Evolutionary conservation across 2,113 vertebrate genomes (phyloP), one percentile per base, ranked within the genome.

Genomic region (Fukomys damarensis): DNA sequence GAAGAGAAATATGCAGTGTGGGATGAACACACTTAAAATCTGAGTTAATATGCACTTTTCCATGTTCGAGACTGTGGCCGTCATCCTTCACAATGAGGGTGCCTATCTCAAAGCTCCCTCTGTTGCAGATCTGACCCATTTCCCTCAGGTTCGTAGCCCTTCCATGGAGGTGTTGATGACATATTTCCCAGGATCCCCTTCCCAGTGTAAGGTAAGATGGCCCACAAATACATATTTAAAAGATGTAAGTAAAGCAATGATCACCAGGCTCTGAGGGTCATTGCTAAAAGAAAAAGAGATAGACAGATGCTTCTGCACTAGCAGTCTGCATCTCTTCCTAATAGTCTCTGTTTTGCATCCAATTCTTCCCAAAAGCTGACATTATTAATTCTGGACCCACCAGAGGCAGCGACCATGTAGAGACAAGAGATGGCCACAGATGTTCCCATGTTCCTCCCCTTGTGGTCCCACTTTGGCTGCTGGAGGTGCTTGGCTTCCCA

Each of bases 181-280:
- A 26, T 2, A 46, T 9, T 86, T 93, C 56, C 28, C 28, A 72
- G 43, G 74, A 86, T 49, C 32, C 13, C 13, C 79, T 95, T 70
- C 9, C 20, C 54, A 77, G 0, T 76, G 26, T 58, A 32, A 35
- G 14, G 49, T 70, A 52, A 3, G 2, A 1, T 32, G 54, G 32
- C 43, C n/a, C 65, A 66, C 74, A 85, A 16, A 91, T 59, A 16
- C 65, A 26, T 12, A 59, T 91, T 85, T 93, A 26, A 91, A 97
- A 87, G 52, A 61, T 56, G 58, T 43, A 79, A 68, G 17, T 58
- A 94, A 94, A 96, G 17, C 56, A 93, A 35, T 58, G 35, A 63
- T 32, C 28, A 81, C 24, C 41, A 74, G 28, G 54, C 22, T 70
- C 76, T 63, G 19, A n/a, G 46, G 20, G 22, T 88, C 41, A 72